Evolutionary conservation across 2,888 invertebrate genomes (phyloP), one percentile per base, ranked within the genome.

Genomic region (Merodon equestris): DNA sequence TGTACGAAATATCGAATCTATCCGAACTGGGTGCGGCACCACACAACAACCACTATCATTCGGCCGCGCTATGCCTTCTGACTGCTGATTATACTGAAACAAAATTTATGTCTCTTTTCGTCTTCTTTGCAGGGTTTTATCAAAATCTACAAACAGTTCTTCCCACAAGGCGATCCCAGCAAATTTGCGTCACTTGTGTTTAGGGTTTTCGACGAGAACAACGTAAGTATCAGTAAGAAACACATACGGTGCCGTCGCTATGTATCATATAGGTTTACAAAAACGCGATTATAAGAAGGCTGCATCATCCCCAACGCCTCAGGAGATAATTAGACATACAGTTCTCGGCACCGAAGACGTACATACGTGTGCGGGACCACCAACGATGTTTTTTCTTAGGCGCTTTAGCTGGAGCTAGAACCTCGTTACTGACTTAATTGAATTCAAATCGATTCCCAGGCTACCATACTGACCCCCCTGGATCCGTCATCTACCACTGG

Each of bases 81-180:
- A 27, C 27, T 2, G 27, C 27, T 27, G 73, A 42, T 70, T 48
- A 56, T 75, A 54, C 40, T n/a, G n/a, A n/a, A n/a, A n/a, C n/a
- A n/a, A n/a, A n/a, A n/a, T n/a, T n/a, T n/a, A n/a, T 56, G 57
- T 82, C 34, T 27, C 27, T 27, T 27, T 7, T 27, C 7, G 27
- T 4, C 48, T 53, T 56, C 17, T 70, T 64, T 47, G 51, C 40
- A 98, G 97, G 98, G 98, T 85, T 99, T 99, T 92, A 97, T 98
- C 89, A 97, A 96, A 92, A 99, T 99, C 90, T 99, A 99, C 92
- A 97, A 97, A 90, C 98, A 99, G 90, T 99, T 99, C 91, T 99
- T 99, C 90, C 99, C 99, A 63, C 97, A 98, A 92, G 99, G 99
- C 83, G 98, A 99, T 90, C 98, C 99, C 47, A 97, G 97, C 87